Evolutionary conservation across 2,888 invertebrate species (phyloP).

Genomic region (Merodon equestris): DNA sequence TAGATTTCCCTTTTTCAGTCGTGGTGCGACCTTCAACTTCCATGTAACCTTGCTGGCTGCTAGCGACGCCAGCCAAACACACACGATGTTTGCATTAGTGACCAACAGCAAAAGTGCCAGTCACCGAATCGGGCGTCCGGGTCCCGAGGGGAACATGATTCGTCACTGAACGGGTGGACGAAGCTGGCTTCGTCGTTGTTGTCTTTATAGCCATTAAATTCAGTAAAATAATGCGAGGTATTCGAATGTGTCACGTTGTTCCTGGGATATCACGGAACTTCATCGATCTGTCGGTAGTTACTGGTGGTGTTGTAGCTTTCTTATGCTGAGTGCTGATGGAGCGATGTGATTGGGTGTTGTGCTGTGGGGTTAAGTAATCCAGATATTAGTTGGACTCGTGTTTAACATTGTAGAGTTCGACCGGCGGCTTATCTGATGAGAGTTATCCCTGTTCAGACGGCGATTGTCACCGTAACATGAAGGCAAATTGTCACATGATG

Average conservation of each 20-base stretch:
- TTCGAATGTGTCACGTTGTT: constrained; percentile 65
- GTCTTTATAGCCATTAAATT: constrained; percentile 65
- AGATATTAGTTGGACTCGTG: constrained; percentile 60
- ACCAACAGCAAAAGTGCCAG: constrained; percentile 24
- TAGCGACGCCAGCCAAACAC: constrained; percentile 36
- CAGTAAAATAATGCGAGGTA: constrained; percentile 52
- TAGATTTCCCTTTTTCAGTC: constrained; percentile 22
- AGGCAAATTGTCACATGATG: background rate
- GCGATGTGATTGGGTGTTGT: constrained; percentile 36
- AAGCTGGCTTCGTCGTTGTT: constrained; percentile 48
- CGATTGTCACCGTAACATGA: constrained; percentile 6
- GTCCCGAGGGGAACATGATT: constrained; percentile 32
- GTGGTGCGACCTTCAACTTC: constrained; percentile 62
- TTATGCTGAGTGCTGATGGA: constrained; percentile 42
- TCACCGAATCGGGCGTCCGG: background rate
- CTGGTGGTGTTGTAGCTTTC: constrained; percentile 24
- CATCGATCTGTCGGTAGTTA: constrained; percentile 45
- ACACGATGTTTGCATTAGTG: constrained; percentile 57
- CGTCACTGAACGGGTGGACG: constrained; percentile 40
- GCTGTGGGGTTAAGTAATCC: constrained; percentile 57
- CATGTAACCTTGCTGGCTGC: constrained; percentile 29
- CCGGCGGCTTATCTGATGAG: constrained; percentile 62
- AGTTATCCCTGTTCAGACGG: constrained; percentile 41
- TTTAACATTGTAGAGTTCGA: constrained; percentile 47
- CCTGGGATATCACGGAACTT: constrained; percentile 51